Base-by-base conservation (phyloP, 2,888 invertebrate genomes). In the Nemoura dubitans region DNA sequence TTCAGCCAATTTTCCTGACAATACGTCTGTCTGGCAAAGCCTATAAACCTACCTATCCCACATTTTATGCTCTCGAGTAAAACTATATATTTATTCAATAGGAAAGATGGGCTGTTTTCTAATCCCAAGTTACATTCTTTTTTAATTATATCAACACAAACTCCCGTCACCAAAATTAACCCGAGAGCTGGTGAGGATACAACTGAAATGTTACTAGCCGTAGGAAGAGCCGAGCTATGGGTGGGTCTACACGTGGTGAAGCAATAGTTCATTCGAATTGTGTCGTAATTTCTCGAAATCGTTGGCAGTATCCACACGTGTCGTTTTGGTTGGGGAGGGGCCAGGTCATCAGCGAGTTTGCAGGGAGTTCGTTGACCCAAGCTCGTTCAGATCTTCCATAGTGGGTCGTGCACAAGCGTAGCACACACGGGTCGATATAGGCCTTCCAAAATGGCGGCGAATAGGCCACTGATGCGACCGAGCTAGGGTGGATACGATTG, bases 301-400 rank as follows among this genome's bases (percentile, higher is more conserved):
- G 59, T 59, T 59, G 21, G 59, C 59, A 59, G 59, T n/a, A n/a
- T 59, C 59, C 59, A 29, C 81, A 81, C 81, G 81, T 81, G 81
- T 29, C 81, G 30, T 30, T 30, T 81, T 29, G 81, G 81, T 29
- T 81, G 30, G 81, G 81, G 81, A 81, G 81, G 81, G 81, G 81
- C 59, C 81, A 81, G 81, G 81, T 81, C 81, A 30, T 59, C 81
- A 81, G 29, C 28, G 81, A 81, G 81, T 81, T 81, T 27, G 81
- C 81, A 29, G 81, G 81, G 10, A 81, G 81, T 29, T 81, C 29
- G 81, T 29, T 29, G 81, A 81, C 28, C 81, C 81, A 16, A 81
- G 30, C 30, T 81, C 81, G 30, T 59, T 27, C 81, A 27, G 27
- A 80, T 80, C 80, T 28, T 81, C 29, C n/a, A 27, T 30, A 16